These are phyloP conservation scores for Synaphobranchus kaupii DNA, from an alignment of 2,797 vertebrate species.

Conservation along the genomic window DNA sequence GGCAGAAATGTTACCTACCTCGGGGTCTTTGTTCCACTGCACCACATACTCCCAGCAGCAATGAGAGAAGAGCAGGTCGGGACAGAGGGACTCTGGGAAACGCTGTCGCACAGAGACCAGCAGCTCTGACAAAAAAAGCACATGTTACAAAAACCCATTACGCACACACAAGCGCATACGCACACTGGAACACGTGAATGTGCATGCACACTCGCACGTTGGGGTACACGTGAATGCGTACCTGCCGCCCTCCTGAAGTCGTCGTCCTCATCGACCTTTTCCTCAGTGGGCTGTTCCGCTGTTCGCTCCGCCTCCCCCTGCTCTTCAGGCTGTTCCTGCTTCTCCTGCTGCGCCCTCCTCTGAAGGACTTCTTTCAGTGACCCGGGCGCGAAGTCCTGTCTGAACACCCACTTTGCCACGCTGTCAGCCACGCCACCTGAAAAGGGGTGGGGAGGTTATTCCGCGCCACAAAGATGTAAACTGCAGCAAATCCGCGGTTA, in stretches of 20 bases:
- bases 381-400: constrained; percentile 80
- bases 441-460: background rate
- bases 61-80: constrained; percentile 87
- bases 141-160: constrained; percentile 27
- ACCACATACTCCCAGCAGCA: constrained; percentile 97
- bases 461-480: background rate
- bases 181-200: background rate
- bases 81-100: constrained; percentile 90
- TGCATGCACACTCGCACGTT: constrained; percentile 17
- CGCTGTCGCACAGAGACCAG: constrained; percentile 80
- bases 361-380: constrained; percentile 74
- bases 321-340: constrained; percentile 46
- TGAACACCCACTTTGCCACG: constrained; percentile 93
- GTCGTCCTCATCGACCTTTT: constrained; percentile 54
- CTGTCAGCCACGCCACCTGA: constrained; percentile 90
- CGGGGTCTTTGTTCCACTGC: constrained; percentile 98
- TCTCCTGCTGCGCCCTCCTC: constrained; percentile 54
- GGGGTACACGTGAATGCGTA: background rate
- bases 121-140: constrained; percentile 71
- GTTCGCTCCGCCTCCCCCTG: constrained; percentile 51
- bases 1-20: constrained; percentile 69
- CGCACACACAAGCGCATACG: background rate
- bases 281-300: constrained; percentile 22
- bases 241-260: constrained; percentile 49
- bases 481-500: background rate